A percentile compares a stretch with the other conserved stretches of the same genome.
These are phyloP conservation scores for Nycticebus coucang DNA, from an alignment of 2,113 vertebrate species.

Conservation along the genomic window DNA sequence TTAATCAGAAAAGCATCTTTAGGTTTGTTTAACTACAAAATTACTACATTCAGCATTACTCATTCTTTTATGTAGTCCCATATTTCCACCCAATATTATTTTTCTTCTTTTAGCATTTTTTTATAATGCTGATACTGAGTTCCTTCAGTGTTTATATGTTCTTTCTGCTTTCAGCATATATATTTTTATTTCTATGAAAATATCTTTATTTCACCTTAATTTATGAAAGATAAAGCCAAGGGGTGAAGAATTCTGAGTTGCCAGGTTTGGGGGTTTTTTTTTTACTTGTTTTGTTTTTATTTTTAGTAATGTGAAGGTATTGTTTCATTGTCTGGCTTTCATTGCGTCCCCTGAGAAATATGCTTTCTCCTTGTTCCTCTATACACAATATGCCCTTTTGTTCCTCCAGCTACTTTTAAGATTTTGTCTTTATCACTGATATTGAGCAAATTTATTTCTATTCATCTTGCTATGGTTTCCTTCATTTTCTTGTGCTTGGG, in stretches of 20 bases:
- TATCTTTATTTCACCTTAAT: not conserved
- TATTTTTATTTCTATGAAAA: not conserved
- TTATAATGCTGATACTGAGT: not conserved
- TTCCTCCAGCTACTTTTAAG: not conserved
- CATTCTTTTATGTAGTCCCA: not conserved
- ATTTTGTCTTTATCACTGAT: not conserved
- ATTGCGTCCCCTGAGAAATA: not conserved
- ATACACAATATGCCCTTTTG: not conserved
- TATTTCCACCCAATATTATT: not conserved
- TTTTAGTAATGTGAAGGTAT: not conserved
- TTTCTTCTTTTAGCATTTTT: not conserved
- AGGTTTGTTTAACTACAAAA: not conserved
- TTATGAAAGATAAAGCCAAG: not conserved
- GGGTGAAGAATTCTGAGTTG: not conserved
- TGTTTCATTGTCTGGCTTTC: not conserved
- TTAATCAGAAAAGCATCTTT: not conserved
- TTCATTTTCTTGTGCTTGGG: not conserved
- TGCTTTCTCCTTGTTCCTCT: not conserved
- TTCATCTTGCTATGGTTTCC: not conserved
- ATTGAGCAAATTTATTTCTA: not conserved
- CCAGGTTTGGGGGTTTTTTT: not conserved
- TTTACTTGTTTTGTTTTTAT: not conserved
- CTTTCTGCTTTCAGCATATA: no score
- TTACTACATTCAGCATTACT: not conserved
- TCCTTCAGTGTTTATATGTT: not conserved